Conservation (phyloP, 2,797 vertebrate genomes). For the Nannoperca australis region DNA sequence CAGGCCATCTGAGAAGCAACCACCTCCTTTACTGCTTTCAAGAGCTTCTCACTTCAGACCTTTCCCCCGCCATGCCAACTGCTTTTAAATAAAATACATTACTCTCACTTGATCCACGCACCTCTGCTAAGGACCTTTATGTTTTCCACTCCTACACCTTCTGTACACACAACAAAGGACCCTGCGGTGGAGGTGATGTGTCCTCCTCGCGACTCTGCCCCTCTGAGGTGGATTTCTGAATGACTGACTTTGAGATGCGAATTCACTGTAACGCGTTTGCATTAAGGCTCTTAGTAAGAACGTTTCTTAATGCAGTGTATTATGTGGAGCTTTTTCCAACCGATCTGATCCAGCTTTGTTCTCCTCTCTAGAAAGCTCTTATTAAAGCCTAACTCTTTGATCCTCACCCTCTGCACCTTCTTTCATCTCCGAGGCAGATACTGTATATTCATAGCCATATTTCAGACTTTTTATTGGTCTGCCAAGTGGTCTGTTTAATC, state of each 20-base stretch:
- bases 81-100: slow-evolving; percentile 57
- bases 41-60: slow-evolving; percentile 34
- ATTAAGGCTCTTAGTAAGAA: slow-evolving; percentile 40
- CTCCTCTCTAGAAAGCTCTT: slow-evolving; percentile 40
- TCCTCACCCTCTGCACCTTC: slow-evolving; percentile 29
- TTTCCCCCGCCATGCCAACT: background rate
- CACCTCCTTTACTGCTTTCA: slow-evolving; percentile 46
- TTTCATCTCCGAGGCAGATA: slow-evolving; percentile 24
- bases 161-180: slow-evolving; percentile 32
- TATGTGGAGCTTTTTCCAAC: slow-evolving; percentile 39
- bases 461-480: background rate
- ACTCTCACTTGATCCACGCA: slow-evolving; percentile 35
- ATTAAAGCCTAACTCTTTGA: slow-evolving; percentile 71
- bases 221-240: slow-evolving; percentile 56
- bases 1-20: slow-evolving; percentile 86
- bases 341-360: slow-evolving; percentile 18
- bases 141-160: slow-evolving; percentile 31
- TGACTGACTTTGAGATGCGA: slow-evolving; percentile 61
- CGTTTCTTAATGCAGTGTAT: slow-evolving; percentile 42
- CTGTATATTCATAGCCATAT: background rate
- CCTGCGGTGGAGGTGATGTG: slow-evolving; percentile 34
- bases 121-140: slow-evolving; percentile 43
- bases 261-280: slow-evolving; percentile 33
- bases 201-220: slow-evolving; percentile 46
- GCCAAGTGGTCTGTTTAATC: background rate